Percentiles rank a stretch among this genome's conserved stretches.
Evolutionary conservation across 2,797 vertebrate genomes (phyloP).

Genomic region (Molossus molossus): DNA sequence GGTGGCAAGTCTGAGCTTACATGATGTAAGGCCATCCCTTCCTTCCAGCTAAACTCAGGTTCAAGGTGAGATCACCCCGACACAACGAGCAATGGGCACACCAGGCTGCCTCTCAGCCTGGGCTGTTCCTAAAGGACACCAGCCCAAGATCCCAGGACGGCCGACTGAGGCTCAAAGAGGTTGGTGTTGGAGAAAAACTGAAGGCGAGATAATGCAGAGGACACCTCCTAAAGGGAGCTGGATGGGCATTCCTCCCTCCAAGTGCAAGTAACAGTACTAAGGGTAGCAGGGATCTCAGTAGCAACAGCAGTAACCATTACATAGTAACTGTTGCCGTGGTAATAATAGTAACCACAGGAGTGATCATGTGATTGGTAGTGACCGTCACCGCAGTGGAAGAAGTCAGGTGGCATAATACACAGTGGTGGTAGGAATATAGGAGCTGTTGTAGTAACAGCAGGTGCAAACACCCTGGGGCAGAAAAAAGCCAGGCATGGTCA

Average conservation of each 20-base stretch:
- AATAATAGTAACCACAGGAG: fast-evolving
- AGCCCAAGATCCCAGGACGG: not conserved
- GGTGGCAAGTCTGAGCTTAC: not conserved
- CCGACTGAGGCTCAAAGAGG: not conserved
- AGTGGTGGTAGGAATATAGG: fast-evolving
- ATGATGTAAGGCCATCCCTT: not conserved
- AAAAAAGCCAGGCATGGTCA: not conserved
- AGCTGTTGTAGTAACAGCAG: not conserved
- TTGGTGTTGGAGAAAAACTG: not conserved
- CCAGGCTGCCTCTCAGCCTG: not conserved
- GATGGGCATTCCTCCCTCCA: too few species aligned
- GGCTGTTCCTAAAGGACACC: not conserved
- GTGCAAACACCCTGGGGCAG: fast-evolving
- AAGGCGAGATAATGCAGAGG: not conserved
- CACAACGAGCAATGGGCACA: fast-evolving
- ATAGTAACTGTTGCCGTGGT: fast-evolving
- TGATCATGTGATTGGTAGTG: fast-evolving
- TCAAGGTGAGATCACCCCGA: not conserved
- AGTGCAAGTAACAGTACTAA: not conserved
- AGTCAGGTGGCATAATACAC: too few species aligned
- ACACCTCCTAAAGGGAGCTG: not conserved
- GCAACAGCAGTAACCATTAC: not conserved
- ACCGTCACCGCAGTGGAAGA: too few species aligned
- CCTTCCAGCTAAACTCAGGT: not conserved
- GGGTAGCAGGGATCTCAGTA: not conserved